Conservation (phyloP, 2,113 vertebrate species). For the Nipponia nippon region DNA sequence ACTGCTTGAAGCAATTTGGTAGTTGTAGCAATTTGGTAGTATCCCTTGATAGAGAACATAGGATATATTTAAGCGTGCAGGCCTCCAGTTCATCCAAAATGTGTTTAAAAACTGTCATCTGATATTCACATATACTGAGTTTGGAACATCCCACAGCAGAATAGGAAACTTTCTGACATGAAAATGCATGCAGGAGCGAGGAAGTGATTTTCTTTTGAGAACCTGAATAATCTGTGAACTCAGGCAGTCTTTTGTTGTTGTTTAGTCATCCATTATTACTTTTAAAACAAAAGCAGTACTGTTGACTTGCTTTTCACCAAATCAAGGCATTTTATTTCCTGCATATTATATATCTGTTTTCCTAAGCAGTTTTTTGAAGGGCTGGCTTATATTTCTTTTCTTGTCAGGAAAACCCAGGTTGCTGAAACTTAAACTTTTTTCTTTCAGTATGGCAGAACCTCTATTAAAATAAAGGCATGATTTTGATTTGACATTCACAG, state of each 20-base stretch:
- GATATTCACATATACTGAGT: background rate
- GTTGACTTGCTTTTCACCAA: background rate
- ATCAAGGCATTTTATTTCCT: background rate
- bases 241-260: background rate
- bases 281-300: background rate
- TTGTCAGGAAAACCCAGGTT: background rate
- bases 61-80: background rate
- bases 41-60: background rate
- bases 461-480: background rate
- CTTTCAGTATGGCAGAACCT: background rate
- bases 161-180: background rate
- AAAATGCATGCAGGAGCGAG: background rate
- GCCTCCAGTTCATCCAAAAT: background rate
- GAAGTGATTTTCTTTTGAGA: background rate
- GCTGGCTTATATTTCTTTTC: background rate
- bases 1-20: background rate
- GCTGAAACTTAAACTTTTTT: background rate
- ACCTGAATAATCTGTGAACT: background rate
- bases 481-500: background rate
- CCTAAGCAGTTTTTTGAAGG: background rate
- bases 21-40: background rate
- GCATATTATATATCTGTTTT: background rate
- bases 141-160: background rate
- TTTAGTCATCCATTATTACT: background rate
- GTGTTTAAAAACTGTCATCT: background rate